Conservation (phyloP, 2,888 invertebrate genomes). For the Perithous albicinctus region DNA sequence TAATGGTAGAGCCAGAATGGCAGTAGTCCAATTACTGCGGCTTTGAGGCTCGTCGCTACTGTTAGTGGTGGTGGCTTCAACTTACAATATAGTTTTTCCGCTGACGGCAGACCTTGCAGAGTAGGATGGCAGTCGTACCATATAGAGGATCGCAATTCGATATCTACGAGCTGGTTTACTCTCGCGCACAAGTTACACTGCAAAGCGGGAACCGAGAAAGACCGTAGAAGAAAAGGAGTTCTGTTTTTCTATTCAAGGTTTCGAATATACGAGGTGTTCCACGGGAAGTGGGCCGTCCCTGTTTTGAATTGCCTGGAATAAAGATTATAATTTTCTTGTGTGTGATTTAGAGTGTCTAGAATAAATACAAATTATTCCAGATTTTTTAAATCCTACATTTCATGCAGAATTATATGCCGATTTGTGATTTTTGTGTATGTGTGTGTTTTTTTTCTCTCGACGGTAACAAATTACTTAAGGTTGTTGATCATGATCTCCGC, state of each 20-base stretch:
- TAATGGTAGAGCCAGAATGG: slow-evolving; percentile 42
- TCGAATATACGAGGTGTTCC: too few relatives aligned
- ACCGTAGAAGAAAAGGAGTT: not conserved
- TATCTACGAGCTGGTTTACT: slow-evolving; percentile 9
- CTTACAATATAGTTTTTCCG: not conserved
- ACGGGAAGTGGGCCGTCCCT: too few relatives aligned
- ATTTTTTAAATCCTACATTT: too few relatives aligned
- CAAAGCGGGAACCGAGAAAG: not conserved
- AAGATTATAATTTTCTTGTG: too few relatives aligned
- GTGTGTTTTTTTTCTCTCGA: too few relatives aligned
- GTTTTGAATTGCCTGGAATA: too few relatives aligned
- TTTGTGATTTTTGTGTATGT: too few relatives aligned
- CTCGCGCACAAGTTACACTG: not conserved
- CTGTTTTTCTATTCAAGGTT: not conserved
- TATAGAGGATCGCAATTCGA: not conserved
- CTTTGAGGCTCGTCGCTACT: slow-evolving; percentile 45
- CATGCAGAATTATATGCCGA: too few relatives aligned
- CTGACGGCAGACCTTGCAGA: not conserved
- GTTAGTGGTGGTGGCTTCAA: not conserved
- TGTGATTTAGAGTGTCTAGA: too few relatives aligned
- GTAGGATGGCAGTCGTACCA: not conserved
- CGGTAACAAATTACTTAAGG: too few relatives aligned
- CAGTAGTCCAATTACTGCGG: slow-evolving; percentile 66
- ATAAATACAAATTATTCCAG: too few relatives aligned
- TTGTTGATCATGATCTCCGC: too few relatives aligned